Percentiles rank a stretch among this genome's conserved stretches.
Evolutionary conservation across 2,113 vertebrate species (phyloP).

Genomic region (Hyperopisus bebe): DNA sequence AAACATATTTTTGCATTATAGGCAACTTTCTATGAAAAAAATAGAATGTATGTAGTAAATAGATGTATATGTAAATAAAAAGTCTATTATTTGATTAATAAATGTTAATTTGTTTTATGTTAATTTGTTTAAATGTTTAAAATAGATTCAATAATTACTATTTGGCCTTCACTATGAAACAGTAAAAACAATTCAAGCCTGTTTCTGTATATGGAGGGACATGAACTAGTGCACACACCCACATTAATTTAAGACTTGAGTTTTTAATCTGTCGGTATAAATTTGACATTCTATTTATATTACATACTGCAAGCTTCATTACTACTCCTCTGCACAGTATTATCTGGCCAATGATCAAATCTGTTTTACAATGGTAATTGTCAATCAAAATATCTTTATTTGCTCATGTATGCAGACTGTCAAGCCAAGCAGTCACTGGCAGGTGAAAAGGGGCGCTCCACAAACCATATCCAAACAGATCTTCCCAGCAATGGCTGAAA

Average conservation of each 20-base stretch:
- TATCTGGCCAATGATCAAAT: neutral
- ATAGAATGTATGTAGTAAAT: neutral
- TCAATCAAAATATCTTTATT: slow-evolving; percentile 7
- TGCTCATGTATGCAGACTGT: neutral
- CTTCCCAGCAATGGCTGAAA: neutral
- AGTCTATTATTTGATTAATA: neutral
- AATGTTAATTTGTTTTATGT: neutral
- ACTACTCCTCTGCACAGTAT: neutral
- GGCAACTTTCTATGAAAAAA: neutral
- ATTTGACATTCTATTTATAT: neutral
- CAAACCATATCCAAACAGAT: neutral
- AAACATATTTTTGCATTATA: neutral
- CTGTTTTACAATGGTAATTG: neutral
- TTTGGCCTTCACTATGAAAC: neutral
- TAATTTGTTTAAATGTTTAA: neutral
- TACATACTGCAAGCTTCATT: neutral
- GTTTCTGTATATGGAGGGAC: neutral
- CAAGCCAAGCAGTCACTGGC: neutral
- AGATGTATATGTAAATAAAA: neutral
- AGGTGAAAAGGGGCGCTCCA: neutral
- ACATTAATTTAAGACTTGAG: neutral
- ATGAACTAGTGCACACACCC: neutral
- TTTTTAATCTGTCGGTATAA: neutral
- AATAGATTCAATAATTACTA: neutral
- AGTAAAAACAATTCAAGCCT: neutral